Evolutionary conservation across 2,113 vertebrate genomes (phyloP).

Genomic region (Piaya cayana): DNA sequence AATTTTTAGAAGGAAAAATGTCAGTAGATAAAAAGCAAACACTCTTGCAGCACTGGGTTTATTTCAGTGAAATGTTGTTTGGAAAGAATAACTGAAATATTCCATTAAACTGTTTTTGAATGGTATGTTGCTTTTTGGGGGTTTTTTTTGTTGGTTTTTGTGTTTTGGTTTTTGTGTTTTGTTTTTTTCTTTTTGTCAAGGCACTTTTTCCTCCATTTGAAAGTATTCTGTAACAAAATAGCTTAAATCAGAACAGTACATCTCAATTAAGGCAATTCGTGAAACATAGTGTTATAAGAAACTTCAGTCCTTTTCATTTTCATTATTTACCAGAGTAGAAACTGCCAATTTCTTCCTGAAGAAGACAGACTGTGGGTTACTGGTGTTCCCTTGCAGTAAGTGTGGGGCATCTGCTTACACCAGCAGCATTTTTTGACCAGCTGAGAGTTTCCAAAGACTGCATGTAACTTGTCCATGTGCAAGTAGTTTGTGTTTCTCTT

Average conservation of each 20-base stretch:
- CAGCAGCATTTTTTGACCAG: background rate
- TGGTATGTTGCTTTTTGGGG: background rate
- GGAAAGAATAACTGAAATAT: background rate
- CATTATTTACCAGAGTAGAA: background rate
- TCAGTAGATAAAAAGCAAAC: background rate
- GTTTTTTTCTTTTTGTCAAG: background rate
- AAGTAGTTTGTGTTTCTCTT: background rate
- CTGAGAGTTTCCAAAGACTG: background rate
- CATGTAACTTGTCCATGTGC: background rate
- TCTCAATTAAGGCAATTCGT: background rate
- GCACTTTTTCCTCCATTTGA: background rate
- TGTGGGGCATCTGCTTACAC: background rate
- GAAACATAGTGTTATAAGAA: background rate
- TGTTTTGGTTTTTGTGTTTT: background rate
- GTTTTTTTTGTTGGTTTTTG: no score
- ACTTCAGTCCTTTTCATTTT: background rate
- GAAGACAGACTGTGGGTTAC: background rate
- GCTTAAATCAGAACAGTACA: background rate
- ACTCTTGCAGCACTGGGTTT: background rate
- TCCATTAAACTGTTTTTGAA: background rate
- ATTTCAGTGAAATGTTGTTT: background rate
- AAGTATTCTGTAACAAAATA: background rate
- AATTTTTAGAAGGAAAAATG: slow-evolving; percentile 9
- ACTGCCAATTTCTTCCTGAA: background rate
- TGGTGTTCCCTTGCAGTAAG: fast-evolving